Evolutionary conservation across 2,797 vertebrate species (phyloP).

Genomic region (Tangara arthus): DNA sequence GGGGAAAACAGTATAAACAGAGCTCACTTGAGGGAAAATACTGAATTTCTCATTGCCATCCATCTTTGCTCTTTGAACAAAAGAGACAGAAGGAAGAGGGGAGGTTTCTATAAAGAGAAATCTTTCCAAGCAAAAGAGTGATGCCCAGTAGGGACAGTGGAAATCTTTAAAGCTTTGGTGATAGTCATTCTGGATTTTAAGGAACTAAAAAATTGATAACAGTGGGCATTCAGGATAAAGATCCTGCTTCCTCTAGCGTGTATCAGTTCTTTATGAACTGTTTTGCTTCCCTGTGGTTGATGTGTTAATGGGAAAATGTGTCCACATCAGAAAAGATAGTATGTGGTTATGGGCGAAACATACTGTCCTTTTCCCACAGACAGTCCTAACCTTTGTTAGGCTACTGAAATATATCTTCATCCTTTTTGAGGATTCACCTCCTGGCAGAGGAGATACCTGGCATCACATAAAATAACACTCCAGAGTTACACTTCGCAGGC

Average conservation of each 20-base stretch:
- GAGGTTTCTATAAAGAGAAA: neutral
- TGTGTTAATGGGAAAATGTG: neutral
- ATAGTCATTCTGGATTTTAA: neutral
- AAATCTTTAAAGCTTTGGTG: neutral
- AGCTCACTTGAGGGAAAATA: neutral
- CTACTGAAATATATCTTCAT: neutral
- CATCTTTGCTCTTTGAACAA: neutral
- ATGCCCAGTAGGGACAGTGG: neutral
- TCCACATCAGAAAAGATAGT: neutral
- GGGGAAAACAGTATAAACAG: neutral
- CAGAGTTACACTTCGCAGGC: neutral
- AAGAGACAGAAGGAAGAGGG: neutral
- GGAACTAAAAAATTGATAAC: neutral
- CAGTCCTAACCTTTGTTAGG: neutral
- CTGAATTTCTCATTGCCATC: neutral
- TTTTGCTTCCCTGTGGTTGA: neutral
- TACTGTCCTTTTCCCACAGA: neutral
- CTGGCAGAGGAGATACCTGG: neutral
- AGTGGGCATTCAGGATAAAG: neutral
- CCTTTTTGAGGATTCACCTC: neutral
- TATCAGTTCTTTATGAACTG: neutral
- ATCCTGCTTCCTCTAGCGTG: rapidly evolving
- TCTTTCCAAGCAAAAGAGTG: neutral
- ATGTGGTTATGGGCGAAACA: rapidly evolving
- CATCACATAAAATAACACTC: neutral